These are phyloP conservation scores for Teleiodes luculella DNA, from an alignment of 2,888 invertebrate species.

Conservation along the genomic window DNA sequence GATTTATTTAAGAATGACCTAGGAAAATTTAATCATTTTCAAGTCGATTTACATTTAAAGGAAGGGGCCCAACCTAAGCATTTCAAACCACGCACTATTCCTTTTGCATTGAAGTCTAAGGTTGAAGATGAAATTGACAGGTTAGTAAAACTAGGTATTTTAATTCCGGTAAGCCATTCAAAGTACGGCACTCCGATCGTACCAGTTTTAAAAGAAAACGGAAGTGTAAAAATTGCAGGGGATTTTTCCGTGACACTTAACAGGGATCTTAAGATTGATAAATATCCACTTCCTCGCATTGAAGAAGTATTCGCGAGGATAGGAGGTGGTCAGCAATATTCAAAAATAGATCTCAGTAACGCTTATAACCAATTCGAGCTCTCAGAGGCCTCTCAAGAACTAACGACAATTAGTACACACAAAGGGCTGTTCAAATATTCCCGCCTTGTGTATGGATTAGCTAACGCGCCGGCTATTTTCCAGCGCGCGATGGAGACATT, in stretches of 20 bases:
- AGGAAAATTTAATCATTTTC: conserved; percentile 16
- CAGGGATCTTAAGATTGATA: neutral
- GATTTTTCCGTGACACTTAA: conserved; percentile 7
- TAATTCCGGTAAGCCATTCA: conserved; percentile 1
- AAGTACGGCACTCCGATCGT: conserved; percentile 7
- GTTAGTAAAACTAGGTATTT: conserved; percentile 25
- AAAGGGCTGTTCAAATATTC: conserved; percentile 11
- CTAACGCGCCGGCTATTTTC: conserved; percentile 7
- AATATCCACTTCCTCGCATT: conserved; percentile 6
- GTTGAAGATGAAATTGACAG: conserved; percentile 29
- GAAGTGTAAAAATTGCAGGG: neutral
- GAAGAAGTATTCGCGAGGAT: conserved; percentile 6
- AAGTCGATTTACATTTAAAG: conserved; percentile 1
- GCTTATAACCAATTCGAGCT: conserved; percentile 10
- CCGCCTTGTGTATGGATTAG: conserved; percentile 3
- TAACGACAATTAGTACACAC: conserved; percentile 8
- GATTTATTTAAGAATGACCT: conserved; percentile 1
- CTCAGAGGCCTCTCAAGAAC: neutral
- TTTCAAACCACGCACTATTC: conserved; percentile 30
- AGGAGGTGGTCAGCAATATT: conserved; percentile 5
- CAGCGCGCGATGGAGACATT: conserved; percentile 10
- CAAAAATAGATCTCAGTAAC: conserved; percentile 8
- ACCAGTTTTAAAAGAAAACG: neutral
- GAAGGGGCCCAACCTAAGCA: neutral
- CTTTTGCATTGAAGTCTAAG: conserved; percentile 29